phyloP scores from a whole-genome alignment of 92 coral and sea anemone genomes.

The Isaurus tuberculatus region DNA sequence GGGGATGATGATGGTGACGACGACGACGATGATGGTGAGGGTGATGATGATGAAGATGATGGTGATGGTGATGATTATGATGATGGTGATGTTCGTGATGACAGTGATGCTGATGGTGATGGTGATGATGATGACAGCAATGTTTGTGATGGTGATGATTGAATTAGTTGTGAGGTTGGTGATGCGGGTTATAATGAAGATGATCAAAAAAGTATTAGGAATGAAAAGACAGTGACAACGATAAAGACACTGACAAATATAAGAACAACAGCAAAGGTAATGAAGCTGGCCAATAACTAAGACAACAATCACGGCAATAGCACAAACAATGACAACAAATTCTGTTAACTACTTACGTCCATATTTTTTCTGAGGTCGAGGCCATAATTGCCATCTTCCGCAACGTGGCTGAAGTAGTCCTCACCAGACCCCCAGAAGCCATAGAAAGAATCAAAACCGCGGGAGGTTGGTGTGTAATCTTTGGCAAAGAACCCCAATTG shows the following conservation, averaged over 20 bases:
- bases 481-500: constrained; percentile 96
- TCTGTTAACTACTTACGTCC: constrained; percentile 71
- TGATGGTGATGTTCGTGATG: neutral
- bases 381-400: constrained; percentile 93
- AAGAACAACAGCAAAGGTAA: neutral
- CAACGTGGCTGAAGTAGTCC: constrained; percentile 96
- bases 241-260: neutral
- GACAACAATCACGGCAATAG: neutral
- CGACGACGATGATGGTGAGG: too few species aligned
- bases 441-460: constrained; percentile 96
- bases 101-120: too few species aligned
- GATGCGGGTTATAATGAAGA: neutral
- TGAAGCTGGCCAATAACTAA: neutral
- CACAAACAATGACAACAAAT: neutral
- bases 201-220: neutral
- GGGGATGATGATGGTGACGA: too few species aligned
- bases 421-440: constrained; percentile 97
- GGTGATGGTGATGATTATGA: neutral
- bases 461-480: constrained; percentile 95
- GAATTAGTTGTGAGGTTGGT: too few species aligned
- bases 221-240: neutral
- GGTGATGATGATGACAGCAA: neutral
- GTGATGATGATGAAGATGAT: too few species aligned
- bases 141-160: too few species aligned
- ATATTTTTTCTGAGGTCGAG: constrained; percentile 89